Evolutionary conservation across 2,113 vertebrate genomes (phyloP).

Genomic region (Apodemus sylvaticus): DNA sequence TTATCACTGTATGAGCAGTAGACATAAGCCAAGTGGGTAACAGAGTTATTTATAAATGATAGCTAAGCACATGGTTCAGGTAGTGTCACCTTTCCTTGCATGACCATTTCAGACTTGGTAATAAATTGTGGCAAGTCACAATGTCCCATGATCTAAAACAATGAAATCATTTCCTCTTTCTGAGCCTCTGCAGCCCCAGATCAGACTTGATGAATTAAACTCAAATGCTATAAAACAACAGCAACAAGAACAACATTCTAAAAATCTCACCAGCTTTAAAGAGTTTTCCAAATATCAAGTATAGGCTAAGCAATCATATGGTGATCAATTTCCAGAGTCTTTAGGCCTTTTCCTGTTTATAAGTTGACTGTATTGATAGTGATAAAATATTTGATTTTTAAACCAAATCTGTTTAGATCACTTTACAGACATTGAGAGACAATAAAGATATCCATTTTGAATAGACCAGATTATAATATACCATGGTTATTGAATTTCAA

Average conservation of each 20-base stretch:
- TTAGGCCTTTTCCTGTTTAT: background rate
- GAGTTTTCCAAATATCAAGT: slow-evolving; percentile 11
- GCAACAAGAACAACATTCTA: background rate
- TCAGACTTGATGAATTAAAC: background rate
- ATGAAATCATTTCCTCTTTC: background rate
- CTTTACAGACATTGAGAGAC: background rate
- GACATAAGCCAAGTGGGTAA: background rate
- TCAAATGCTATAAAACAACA: background rate
- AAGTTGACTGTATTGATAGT: background rate
- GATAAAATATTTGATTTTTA: background rate
- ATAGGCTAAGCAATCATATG: background rate
- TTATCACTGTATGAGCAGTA: background rate
- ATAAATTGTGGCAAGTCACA: background rate
- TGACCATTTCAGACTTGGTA: background rate
- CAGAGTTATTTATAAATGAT: background rate
- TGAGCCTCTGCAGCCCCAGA: background rate
- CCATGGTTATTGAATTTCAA: background rate
- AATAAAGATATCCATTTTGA: background rate
- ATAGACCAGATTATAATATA: background rate
- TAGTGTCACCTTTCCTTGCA: background rate
- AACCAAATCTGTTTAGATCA: background rate
- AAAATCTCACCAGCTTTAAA: background rate
- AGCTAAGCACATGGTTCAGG: background rate
- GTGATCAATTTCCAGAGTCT: background rate
- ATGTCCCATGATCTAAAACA: background rate